A percentile compares a stretch with the other conserved stretches of the same genome.
These are phyloP conservation scores for Drosophila truncata DNA, from an alignment of 1,140 invertebrate species.

Conservation along the genomic window DNA sequence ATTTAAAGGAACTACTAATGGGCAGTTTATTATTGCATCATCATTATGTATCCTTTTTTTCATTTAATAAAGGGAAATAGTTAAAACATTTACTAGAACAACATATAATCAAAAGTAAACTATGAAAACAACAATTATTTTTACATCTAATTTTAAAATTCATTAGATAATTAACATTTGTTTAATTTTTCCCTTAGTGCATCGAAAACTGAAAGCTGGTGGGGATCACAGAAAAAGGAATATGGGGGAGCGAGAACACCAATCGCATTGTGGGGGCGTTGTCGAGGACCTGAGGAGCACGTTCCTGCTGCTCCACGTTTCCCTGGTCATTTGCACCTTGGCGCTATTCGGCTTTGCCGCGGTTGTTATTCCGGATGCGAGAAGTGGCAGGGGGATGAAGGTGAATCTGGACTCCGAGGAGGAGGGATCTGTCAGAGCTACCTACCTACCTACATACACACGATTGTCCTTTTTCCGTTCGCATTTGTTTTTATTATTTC, in stretches of 20 bases:
- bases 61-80: background rate
- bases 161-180: too few relatives aligned
- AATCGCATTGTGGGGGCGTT: slow-evolving; percentile 38
- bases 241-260: slow-evolving; percentile 19
- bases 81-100: too few relatives aligned
- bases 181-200: slow-evolving; percentile 8
- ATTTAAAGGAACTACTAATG: background rate
- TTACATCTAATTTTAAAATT: too few relatives aligned
- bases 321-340: slow-evolving; percentile 79
- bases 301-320: slow-evolving; percentile 35
- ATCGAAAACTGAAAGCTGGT: background rate
- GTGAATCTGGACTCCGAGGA: background rate
- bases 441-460: slow-evolving; percentile 71
- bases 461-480: slow-evolving; percentile 70
- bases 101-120: too few relatives aligned
- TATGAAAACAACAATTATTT: too few relatives aligned
- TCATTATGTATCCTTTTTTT: background rate
- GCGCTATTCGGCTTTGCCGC: slow-evolving; percentile 70
- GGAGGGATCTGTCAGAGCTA: slow-evolving; percentile 7
- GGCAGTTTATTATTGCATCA: background rate
- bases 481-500: slow-evolving; percentile 84
- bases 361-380: slow-evolving; percentile 40
- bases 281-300: slow-evolving; percentile 31
- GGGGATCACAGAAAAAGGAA: slow-evolving; percentile 11
- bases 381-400: background rate